A percentile compares a stretch with the other conserved stretches of the same genome.
phyloP scores from a whole-genome alignment of 2,888 invertebrate species.

The Hyposoter dolosus region DNA sequence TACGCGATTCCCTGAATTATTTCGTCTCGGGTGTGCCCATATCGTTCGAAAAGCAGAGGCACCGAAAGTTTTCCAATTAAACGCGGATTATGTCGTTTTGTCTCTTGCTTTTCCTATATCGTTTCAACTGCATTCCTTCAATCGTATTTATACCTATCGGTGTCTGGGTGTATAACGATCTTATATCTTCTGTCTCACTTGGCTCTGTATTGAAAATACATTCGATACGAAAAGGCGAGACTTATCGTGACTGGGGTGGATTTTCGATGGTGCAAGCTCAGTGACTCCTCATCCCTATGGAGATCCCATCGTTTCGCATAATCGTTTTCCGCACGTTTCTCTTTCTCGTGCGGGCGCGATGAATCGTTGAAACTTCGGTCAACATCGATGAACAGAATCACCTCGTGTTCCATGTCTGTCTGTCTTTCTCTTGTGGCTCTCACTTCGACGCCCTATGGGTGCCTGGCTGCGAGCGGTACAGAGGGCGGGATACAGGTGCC shows the following conservation, averaged over 20 bases:
- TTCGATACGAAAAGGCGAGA: constrained; percentile 76
- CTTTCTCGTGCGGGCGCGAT: constrained; percentile 75
- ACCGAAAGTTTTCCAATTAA: constrained; percentile 84
- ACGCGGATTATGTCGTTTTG: constrained; percentile 84
- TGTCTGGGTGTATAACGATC: neutral
- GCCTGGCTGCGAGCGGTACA: constrained; percentile 63
- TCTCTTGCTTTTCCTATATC: constrained; percentile 72
- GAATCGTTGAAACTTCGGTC: constrained; percentile 83
- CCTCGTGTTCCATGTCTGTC: constrained; percentile 60
- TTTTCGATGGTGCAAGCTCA: constrained; percentile 55
- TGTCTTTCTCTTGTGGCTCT: constrained; percentile 35
- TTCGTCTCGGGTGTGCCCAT: constrained; percentile 72
- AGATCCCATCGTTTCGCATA: constrained; percentile 63
- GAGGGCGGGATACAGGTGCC: constrained; percentile 55
- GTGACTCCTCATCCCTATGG: constrained; percentile 47
- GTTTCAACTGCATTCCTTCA: constrained; percentile 37
- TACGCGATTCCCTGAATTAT: constrained; percentile 68
- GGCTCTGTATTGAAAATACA: constrained; percentile 77
- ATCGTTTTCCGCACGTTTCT: constrained; percentile 71
- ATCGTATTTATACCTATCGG: neutral
- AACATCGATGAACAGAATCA: constrained; percentile 78
- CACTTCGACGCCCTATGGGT: constrained; percentile 52
- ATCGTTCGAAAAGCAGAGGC: constrained; percentile 77
- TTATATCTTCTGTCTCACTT: constrained; percentile 38
- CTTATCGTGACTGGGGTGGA: constrained; percentile 53